phyloP scores from a whole-genome alignment of 2,113 vertebrate species.

The Hippolais icterina region DNA sequence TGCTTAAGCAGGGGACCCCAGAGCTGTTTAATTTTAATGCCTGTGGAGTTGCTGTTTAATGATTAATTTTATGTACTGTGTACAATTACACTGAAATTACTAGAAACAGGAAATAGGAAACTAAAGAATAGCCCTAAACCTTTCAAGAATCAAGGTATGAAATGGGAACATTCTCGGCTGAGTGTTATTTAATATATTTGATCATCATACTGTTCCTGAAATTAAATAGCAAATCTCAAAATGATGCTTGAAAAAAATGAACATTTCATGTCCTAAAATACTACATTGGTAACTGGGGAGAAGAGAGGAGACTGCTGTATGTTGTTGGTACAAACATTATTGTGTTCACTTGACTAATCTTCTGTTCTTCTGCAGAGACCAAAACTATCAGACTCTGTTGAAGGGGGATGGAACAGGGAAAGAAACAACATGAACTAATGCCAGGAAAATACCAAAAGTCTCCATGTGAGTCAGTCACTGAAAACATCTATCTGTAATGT shows the following conservation, averaged over 20 bases:
- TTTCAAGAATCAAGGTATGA: neutral
- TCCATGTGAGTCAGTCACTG: neutral
- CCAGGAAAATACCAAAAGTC: neutral
- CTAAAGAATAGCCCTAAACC: neutral
- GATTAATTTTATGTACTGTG: neutral
- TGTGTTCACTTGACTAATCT: neutral
- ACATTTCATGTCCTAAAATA: neutral
- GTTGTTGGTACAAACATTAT: neutral
- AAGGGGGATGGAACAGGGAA: neutral
- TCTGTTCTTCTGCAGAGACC: neutral
- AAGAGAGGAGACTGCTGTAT: neutral
- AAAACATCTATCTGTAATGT: neutral
- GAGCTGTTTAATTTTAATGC: neutral
- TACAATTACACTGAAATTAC: neutral
- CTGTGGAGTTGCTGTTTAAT: neutral
- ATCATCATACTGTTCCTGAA: neutral
- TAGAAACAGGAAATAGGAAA: neutral
- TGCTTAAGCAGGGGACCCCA: neutral
- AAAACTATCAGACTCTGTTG: neutral
- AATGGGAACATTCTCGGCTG: neutral
- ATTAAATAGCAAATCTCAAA: conserved; percentile 28
- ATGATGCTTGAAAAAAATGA: neutral
- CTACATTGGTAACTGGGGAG: neutral
- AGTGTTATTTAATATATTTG: conserved; percentile 3
- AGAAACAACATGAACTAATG: neutral